Percentiles rank a stretch among this genome's conserved stretches.
These are phyloP conservation scores for Paelopatides confundens DNA, from an alignment of 53 echinoderm and acorn worm genomes.

Conservation along the genomic window DNA sequence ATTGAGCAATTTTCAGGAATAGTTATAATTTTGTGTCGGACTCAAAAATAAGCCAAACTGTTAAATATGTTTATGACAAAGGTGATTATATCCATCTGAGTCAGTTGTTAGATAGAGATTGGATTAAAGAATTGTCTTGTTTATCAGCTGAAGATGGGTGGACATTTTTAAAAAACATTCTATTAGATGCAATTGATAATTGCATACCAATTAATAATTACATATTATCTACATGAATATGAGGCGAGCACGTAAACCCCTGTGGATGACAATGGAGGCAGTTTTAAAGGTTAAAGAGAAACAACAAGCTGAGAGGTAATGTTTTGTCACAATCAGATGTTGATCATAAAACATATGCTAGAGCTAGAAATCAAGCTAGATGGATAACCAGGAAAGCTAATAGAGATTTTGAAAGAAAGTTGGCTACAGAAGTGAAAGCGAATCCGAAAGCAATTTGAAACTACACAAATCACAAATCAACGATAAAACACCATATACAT, in stretches of 20 bases:
- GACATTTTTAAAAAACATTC: background rate
- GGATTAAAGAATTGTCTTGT: background rate
- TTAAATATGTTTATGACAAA: slow-evolving; percentile 20
- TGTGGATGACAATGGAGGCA: background rate
- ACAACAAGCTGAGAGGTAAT: background rate
- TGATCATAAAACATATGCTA: background rate
- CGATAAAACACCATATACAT: background rate
- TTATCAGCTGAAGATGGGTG: background rate
- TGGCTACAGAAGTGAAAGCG: background rate
- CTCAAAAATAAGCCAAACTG: background rate
- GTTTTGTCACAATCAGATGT: background rate
- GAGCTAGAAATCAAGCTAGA: slow-evolving; percentile 6
- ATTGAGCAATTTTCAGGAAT: slow-evolving; percentile 22
- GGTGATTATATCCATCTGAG: background rate
- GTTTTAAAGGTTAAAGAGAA: background rate
- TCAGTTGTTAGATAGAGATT: background rate
- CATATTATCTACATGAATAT: no score
- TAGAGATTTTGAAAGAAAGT: background rate
- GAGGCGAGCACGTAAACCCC: background rate
- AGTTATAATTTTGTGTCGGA: background rate
- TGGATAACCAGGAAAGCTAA: slow-evolving; percentile 10
- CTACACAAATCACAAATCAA: background rate
- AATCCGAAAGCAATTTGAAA: slow-evolving; percentile 14
- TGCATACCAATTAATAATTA: no score
- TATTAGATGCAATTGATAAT: background rate